These are phyloP conservation scores for Troglohyphantes excavatus DNA, from an alignment of 2,888 invertebrate genomes.

Conservation along the genomic window DNA sequence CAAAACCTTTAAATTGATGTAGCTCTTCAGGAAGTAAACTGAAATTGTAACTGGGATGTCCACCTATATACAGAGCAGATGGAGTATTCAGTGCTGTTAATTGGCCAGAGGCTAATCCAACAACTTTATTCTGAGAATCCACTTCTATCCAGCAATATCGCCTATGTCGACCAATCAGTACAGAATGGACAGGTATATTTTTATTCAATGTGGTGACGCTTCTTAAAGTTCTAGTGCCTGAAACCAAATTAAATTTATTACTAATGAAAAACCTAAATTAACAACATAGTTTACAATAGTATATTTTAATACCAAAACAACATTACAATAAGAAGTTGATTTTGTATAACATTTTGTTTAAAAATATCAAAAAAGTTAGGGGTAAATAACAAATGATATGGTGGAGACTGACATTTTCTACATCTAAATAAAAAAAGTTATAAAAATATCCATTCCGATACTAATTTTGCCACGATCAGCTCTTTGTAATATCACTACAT, in stretches of 20 bases:
- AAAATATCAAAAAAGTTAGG: not conserved
- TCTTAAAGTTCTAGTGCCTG: slow-evolving; percentile 63
- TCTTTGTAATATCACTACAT: too few species aligned
- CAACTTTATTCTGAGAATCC: slow-evolving; percentile 71
- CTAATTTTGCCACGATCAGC: too few species aligned
- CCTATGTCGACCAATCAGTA: slow-evolving; percentile 71
- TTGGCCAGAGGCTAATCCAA: slow-evolving; percentile 71
- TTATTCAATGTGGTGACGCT: slow-evolving; percentile 48
- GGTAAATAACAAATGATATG: too few species aligned
- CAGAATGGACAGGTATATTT: slow-evolving; percentile 63
- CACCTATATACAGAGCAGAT: slow-evolving; percentile 78
- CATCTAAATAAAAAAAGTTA: too few species aligned
- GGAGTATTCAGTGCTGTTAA: slow-evolving; percentile 78
- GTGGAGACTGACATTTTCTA: too few species aligned
- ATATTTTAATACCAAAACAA: not conserved
- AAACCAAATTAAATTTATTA: slow-evolving; percentile 4
- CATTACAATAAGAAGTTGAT: not conserved
- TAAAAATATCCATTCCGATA: too few species aligned
- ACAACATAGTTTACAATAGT: too few species aligned
- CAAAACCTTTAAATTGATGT: slow-evolving; percentile 70
- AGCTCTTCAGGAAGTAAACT: slow-evolving; percentile 72
- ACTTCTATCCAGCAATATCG: slow-evolving; percentile 77
- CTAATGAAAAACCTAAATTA: not conserved
- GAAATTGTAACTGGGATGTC: slow-evolving; percentile 76
- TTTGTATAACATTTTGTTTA: too few species aligned